These are phyloP conservation scores for Plectropomus leopardus DNA, from an alignment of 2,113 vertebrate species.

Conservation along the genomic window DNA sequence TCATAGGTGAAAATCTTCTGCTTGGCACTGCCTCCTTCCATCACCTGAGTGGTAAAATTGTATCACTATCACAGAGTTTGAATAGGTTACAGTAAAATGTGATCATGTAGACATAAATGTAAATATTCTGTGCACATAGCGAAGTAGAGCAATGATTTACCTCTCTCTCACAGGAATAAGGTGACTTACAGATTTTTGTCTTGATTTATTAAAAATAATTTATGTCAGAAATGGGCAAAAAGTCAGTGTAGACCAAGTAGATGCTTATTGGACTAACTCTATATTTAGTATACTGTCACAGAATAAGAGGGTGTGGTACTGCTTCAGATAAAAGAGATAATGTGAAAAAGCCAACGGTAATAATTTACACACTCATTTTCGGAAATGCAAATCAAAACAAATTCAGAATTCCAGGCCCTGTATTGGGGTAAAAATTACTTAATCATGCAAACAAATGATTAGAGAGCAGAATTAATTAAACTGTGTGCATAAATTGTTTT, in stretches of 20 bases:
- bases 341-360: background rate
- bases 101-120: background rate
- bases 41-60: conserved; percentile 82
- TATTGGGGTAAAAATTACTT: background rate
- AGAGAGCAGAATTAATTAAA: background rate
- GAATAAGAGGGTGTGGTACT: background rate
- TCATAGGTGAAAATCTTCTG: conserved; percentile 97
- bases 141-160: too few relatives aligned
- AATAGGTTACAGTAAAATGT: background rate
- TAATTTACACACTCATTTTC: background rate
- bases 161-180: too few relatives aligned
- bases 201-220: too few relatives aligned
- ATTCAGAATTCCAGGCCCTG: background rate
- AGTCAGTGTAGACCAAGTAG: too few relatives aligned
- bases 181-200: too few relatives aligned
- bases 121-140: too few relatives aligned
- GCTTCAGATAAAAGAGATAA: background rate
- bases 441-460: background rate
- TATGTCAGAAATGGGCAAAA: too few relatives aligned
- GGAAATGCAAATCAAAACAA: background rate
- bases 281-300: too few relatives aligned
- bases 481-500: background rate
- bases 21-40: conserved; percentile 90
- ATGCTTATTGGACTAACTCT: too few relatives aligned
- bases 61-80: background rate